Evolutionary conservation across 2,888 invertebrate genomes (phyloP).

Genomic region (Salticus scenicus): DNA sequence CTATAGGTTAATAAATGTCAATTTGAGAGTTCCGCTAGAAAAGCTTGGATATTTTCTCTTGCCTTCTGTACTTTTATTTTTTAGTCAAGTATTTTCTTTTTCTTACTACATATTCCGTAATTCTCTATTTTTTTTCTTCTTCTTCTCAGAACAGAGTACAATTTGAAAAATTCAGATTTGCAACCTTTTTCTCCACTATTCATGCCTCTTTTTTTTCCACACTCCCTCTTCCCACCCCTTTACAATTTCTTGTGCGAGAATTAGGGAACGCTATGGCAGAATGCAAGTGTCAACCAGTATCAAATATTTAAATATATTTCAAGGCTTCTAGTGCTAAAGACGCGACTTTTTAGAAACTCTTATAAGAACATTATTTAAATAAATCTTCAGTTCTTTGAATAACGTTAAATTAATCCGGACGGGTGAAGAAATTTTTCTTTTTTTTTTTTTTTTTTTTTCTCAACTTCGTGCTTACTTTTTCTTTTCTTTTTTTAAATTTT

Average conservation of each 20-base stretch:
- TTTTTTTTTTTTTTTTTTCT: too few species aligned
- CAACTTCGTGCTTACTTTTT: too few species aligned
- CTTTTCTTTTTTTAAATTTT: too few species aligned
- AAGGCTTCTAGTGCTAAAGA: not conserved
- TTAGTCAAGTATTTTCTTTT: not conserved
- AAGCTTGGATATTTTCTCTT: not conserved
- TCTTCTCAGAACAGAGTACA: not conserved
- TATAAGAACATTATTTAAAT: not conserved
- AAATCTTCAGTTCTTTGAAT: not conserved
- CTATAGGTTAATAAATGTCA: slow-evolving; percentile 69
- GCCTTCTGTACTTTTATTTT: not conserved
- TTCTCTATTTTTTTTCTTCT: not conserved
- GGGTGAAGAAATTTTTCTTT: not conserved
- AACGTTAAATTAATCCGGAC: not conserved
- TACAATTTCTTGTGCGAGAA: slow-evolving; percentile 26
- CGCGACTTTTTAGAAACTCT: not conserved
- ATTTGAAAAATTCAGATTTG: slow-evolving; percentile 16
- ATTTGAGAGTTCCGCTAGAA: slow-evolving; percentile 44
- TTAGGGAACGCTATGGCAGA: not conserved
- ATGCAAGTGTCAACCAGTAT: slow-evolving; percentile 11
- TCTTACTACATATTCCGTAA: not conserved
- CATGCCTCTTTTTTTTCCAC: not conserved
- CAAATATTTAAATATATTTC: slow-evolving; percentile 12
- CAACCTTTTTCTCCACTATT: not conserved
- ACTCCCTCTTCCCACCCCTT: not conserved